A percentile compares a stretch with the other conserved stretches of the same genome.
These are phyloP conservation scores for Lasioglossum calceatum DNA, from an alignment of 2,888 invertebrate species.

Conservation along the genomic window DNA sequence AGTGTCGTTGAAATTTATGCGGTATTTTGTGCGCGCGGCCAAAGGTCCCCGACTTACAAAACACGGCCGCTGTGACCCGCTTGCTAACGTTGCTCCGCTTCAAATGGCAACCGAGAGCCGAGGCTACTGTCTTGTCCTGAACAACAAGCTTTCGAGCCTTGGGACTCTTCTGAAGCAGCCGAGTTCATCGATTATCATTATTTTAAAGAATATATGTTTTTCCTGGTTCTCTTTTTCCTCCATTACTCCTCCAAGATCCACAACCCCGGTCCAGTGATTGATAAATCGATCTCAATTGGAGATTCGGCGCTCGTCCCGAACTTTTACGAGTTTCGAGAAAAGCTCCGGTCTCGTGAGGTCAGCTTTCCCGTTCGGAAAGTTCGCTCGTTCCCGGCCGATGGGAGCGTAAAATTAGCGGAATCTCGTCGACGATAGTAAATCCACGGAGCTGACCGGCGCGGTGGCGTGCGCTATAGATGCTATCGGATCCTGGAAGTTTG, in stretches of 20 bases:
- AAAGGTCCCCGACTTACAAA: constrained; percentile 46
- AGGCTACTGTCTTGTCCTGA: background rate
- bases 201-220: background rate
- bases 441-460: constrained; percentile 65
- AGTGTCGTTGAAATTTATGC: constrained; percentile 47
- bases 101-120: constrained; percentile 17
- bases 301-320: constrained; percentile 11
- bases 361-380: constrained; percentile 24
- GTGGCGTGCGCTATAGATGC: background rate
- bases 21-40: constrained; percentile 52
- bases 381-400: constrained; percentile 58
- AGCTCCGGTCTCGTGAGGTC: constrained; percentile 52
- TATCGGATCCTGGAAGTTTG: background rate
- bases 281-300: constrained; percentile 15
- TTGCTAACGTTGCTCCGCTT: constrained; percentile 14
- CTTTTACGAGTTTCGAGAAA: constrained; percentile 26
- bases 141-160: background rate
- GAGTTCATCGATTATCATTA: background rate
- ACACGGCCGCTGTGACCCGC: constrained; percentile 15
- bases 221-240: too few species aligned
- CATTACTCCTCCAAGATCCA: background rate
- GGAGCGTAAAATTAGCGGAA: constrained; percentile 66
- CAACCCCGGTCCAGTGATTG: background rate
- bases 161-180: background rate
- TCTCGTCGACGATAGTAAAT: constrained; percentile 69